Evolutionary conservation across 2,113 vertebrate genomes (phyloP), one percentile per base, ranked within the genome.

Genomic region (Onychorhynchus coronatus): DNA sequence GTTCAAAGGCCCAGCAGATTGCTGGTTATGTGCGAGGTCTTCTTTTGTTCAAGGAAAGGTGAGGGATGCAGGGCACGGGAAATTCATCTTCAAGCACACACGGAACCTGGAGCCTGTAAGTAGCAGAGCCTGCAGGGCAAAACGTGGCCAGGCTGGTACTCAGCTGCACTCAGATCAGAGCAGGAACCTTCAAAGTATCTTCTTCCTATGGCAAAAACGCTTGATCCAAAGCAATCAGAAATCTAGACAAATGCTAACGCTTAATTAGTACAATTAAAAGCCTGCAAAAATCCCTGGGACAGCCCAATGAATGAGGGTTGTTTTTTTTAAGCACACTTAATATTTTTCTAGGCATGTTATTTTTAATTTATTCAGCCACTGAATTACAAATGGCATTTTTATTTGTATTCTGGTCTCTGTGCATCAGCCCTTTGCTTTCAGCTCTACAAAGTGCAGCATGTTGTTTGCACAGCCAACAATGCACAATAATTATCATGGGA

Each of bases 31-130:
- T 79, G 82, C 37, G 14, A 80, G 86, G 25, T 91, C 91, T 78
- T 91, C 66, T 84, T 37, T 68, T 62, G 24, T 73, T 85, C 24
- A n/a, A 42, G 44, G 58, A 85, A 94, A 89, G 82, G 78, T 91
- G 82, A 97, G 42, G 41, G 78, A 92, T 56, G 37, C 7, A 62
- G 95, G 94, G 82, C 74, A 92, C 9, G 3, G 92, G 93, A 97
- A 97, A 97, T 96, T 68, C 42, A 88, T 93, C 93, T 96, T 91
- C 91, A 95, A 58, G 95, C 59, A 92, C 56, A 76, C 35, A 65
- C 71, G 70, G 37, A 75, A 92, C 46, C 63, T 52, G 59, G 44
- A 84, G 25, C 80, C 68, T 55, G 7, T 23, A 91, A 70, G 21
- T 14, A 46, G 46, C 41, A 74, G 76, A 73, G 49, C 53, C 28